Evolutionary conservation across 2,888 invertebrate genomes (phyloP).

Genomic region (Incurvaria masculella): DNA sequence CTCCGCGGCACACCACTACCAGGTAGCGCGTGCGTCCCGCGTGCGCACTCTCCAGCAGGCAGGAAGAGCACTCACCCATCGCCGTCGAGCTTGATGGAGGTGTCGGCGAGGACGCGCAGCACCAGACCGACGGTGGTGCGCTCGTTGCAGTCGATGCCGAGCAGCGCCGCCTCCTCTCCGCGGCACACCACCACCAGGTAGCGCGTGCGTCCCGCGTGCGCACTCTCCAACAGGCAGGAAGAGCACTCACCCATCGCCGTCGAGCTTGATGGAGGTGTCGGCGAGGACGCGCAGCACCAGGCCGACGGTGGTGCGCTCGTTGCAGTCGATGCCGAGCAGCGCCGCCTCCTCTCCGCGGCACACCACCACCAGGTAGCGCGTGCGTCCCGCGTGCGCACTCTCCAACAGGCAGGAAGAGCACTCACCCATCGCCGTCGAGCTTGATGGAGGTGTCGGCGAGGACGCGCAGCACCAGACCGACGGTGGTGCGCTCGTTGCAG

Average conservation of each 20-base stretch:
- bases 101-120: constrained; percentile 88
- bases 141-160: constrained; percentile 93
- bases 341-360: constrained; percentile 89
- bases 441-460: constrained; percentile 91
- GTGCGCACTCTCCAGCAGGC: constrained; percentile 89
- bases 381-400: constrained; percentile 81
- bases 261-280: constrained; percentile 89
- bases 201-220: constrained; percentile 79
- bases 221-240: constrained; percentile 83
- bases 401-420: constrained; percentile 67
- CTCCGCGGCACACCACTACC: constrained; percentile 81
- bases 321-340: constrained; percentile 92
- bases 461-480: constrained; percentile 90
- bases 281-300: constrained; percentile 90
- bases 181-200: constrained; percentile 90
- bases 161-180: constrained; percentile 87
- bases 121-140: constrained; percentile 91
- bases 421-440: constrained; percentile 96
- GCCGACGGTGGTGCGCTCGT: constrained; percentile 87
- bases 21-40: constrained; percentile 86
- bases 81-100: constrained; percentile 91
- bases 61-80: constrained; percentile 77
- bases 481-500: constrained; percentile 85
- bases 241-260: constrained; percentile 89
- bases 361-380: constrained; percentile 89